These are phyloP conservation scores for Brachyptera risi DNA, from an alignment of 2,888 invertebrate species.

Conservation along the genomic window DNA sequence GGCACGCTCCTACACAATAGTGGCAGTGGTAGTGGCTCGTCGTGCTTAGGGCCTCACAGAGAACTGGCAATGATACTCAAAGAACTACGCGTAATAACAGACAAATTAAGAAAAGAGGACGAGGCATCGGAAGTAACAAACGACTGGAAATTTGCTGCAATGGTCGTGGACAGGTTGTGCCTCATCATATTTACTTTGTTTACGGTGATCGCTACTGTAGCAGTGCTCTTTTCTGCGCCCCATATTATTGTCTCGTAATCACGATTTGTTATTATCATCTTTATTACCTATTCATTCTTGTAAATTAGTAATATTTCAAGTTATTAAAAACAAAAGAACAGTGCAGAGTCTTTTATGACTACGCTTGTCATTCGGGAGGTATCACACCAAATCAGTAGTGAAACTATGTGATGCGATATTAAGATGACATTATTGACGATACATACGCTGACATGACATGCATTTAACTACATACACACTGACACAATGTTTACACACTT, in stretches of 20 bases:
- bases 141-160: slow-evolving; percentile 99
- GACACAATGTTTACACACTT: no score
- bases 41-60: slow-evolving; percentile 88
- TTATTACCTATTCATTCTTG: slow-evolving; percentile 16
- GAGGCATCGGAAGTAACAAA: slow-evolving; percentile 90
- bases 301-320: slow-evolving; percentile 6
- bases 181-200: slow-evolving; percentile 98
- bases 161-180: slow-evolving; percentile 99
- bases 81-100: slow-evolving; percentile 85
- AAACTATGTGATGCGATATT: slow-evolving; percentile 7
- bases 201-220: slow-evolving; percentile 95
- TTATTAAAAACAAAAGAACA: background rate
- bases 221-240: slow-evolving; percentile 94
- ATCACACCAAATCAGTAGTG: slow-evolving; percentile 23
- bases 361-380: slow-evolving; percentile 5
- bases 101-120: slow-evolving; percentile 92
- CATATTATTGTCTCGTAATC: slow-evolving; percentile 90
- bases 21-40: slow-evolving; percentile 64
- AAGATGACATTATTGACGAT: background rate
- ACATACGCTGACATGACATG: slow-evolving; percentile 4
- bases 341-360: background rate
- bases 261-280: slow-evolving; percentile 12
- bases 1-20: slow-evolving; percentile 50
- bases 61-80: slow-evolving; percentile 93
- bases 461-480: no score